A percentile compares a stretch with the other conserved stretches of the same genome.
phyloP scores from a whole-genome alignment of 2,113 vertebrate species.

The Ailuropoda melanoleuca region DNA sequence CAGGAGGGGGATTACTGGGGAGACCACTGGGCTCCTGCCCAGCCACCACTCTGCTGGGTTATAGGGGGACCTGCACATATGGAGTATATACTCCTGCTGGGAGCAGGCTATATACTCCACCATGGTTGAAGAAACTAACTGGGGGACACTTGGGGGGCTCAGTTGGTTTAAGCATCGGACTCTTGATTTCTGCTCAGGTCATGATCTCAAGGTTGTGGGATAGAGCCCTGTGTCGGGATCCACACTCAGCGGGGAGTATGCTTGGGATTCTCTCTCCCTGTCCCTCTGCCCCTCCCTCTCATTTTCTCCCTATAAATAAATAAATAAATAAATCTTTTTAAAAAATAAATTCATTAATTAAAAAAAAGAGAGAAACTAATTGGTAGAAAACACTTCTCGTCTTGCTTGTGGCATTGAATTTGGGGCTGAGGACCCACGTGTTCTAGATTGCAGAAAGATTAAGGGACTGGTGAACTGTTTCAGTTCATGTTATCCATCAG shows the following conservation, averaged over 20 bases:
- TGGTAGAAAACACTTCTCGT: background rate
- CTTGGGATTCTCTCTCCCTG: background rate
- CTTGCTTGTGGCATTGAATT: background rate
- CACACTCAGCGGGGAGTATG: background rate
- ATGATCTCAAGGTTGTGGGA: background rate
- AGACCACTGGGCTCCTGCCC: background rate
- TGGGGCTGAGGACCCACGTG: background rate
- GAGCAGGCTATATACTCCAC: background rate
- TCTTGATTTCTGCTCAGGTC: background rate
- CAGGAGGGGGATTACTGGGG: background rate
- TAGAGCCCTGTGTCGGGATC: background rate
- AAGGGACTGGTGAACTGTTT: background rate
- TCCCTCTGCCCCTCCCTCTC: background rate
- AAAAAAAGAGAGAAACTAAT: background rate
- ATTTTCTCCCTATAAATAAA: background rate
- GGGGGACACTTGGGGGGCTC: background rate
- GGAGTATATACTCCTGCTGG: background rate
- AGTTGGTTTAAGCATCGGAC: background rate
- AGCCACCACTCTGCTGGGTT: fast-evolving
- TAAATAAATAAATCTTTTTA: background rate
- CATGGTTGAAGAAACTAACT: background rate
- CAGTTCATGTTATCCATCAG: background rate
- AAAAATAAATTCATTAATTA: background rate
- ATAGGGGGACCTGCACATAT: background rate
- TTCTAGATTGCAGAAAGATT: background rate